A percentile compares a stretch with the other conserved stretches of the same genome.
phyloP scores from a whole-genome alignment of 2,888 invertebrate genomes.

The Cheilosia vernalis region DNA sequence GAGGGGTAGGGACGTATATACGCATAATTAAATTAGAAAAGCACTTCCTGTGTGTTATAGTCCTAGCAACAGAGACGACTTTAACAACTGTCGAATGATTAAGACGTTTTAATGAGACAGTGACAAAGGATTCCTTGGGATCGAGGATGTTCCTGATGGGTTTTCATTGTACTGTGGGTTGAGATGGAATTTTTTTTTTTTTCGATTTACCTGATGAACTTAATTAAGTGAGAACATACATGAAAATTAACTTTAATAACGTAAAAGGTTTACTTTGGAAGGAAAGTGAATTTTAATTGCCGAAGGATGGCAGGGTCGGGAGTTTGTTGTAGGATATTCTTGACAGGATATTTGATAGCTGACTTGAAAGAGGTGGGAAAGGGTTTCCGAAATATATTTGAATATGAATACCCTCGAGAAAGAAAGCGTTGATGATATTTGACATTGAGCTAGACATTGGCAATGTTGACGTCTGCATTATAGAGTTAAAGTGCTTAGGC shows the following conservation, averaged over 20 bases:
- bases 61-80: constrained; percentile 7
- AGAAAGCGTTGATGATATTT: too few species aligned
- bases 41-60: not conserved
- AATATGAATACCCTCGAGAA: too few species aligned
- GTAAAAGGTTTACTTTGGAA: constrained; percentile 19
- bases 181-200: not conserved
- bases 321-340: not conserved
- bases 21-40: constrained; percentile 32
- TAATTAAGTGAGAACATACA: constrained; percentile 61
- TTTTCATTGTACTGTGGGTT: constrained; percentile 30
- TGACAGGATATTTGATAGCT: not conserved
- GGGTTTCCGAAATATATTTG: too few species aligned
- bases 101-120: constrained; percentile 29
- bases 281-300: not conserved
- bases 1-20: not conserved
- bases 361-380: too few species aligned
- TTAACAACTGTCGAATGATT: constrained; percentile 33
- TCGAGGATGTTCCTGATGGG: constrained; percentile 33
- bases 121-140: constrained; percentile 30
- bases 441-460: too few species aligned
- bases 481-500: too few species aligned
- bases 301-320: not conserved
- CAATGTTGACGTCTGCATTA: too few species aligned
- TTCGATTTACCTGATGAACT: constrained; percentile 32
- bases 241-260: constrained; percentile 32